These are phyloP conservation scores for Acrobasis consociella DNA, from an alignment of 2,888 invertebrate species.

Conservation along the genomic window DNA sequence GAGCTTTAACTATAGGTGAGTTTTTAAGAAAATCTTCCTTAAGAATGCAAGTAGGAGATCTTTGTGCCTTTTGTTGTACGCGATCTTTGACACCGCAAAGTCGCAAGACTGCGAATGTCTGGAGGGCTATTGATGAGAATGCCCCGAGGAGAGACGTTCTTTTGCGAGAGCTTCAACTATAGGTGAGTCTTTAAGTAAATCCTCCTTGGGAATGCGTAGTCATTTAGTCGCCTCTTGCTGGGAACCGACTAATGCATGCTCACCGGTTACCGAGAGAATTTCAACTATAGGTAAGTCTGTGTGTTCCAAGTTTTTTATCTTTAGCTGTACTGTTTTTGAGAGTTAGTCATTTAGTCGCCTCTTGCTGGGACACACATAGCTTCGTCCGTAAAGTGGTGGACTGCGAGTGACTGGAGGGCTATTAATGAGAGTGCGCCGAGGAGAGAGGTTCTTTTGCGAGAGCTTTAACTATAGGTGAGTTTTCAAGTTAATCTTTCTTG, in stretches of 20 bases:
- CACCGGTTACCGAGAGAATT: slow-evolving; percentile 87
- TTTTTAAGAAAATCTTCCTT: no score
- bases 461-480: slow-evolving; percentile 91
- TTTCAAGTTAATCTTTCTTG: no score
- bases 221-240: no score
- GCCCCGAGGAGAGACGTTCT: slow-evolving; percentile 89
- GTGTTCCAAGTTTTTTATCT: no score
- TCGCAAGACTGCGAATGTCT: slow-evolving; percentile 88
- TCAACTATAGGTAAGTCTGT: no score
- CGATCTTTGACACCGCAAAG: no score
- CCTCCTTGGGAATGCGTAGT: no score
- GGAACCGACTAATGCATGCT: no score
- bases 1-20: slow-evolving; percentile 91
- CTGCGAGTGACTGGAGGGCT: slow-evolving; percentile 89
- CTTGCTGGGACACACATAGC: slow-evolving; percentile 82
- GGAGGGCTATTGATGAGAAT: slow-evolving; percentile 89
- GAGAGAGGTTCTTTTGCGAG: slow-evolving; percentile 92
- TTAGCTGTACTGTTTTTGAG: no score
- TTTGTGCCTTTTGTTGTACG: no score
- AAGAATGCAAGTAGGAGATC: no score
- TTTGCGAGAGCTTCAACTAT: slow-evolving; percentile 93
- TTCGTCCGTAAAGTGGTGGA: slow-evolving; percentile 86
- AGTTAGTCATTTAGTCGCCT: no score
- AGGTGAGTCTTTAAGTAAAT: slow-evolving; percentile 68
- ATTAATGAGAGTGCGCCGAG: slow-evolving; percentile 88